A percentile compares a stretch with the other conserved stretches of the same genome.
Conservation (phyloP, 1,140 invertebrate genomes). For the Homarus americanus region DNA sequence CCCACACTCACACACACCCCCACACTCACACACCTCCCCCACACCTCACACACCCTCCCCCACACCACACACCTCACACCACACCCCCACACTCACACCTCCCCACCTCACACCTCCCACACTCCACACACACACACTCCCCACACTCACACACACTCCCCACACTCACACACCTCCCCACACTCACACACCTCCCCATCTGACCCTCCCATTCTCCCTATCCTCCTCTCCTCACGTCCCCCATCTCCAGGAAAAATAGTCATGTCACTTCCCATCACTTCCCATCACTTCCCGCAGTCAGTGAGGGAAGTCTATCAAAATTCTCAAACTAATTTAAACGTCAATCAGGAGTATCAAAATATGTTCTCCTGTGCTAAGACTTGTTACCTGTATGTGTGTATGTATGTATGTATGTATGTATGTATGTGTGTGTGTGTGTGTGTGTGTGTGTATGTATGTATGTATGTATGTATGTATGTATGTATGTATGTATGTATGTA, state of each 20-base stretch:
- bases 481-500: background rate
- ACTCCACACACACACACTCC: too few relatives aligned
- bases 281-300: background rate
- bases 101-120: too few relatives aligned
- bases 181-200: too few relatives aligned
- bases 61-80: too few relatives aligned
- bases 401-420: background rate
- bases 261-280: conserved; percentile 1
- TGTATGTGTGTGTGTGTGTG: background rate
- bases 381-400: background rate
- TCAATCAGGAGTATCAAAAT: conserved; percentile 3
- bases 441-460: background rate
- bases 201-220: too few relatives aligned
- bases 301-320: conserved; percentile 2
- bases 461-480: background rate
- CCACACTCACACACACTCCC: too few relatives aligned
- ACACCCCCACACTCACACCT: too few relatives aligned
- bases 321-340: conserved; percentile 8
- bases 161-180: too few relatives aligned
- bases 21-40: background rate
- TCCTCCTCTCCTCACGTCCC: too few relatives aligned
- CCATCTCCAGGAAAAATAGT: background rate
- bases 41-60: too few relatives aligned
- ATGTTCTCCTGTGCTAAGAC: background rate
- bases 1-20: too few relatives aligned